phyloP scores from a whole-genome alignment of 2,888 invertebrate species.

The Flexamia atlantica region DNA sequence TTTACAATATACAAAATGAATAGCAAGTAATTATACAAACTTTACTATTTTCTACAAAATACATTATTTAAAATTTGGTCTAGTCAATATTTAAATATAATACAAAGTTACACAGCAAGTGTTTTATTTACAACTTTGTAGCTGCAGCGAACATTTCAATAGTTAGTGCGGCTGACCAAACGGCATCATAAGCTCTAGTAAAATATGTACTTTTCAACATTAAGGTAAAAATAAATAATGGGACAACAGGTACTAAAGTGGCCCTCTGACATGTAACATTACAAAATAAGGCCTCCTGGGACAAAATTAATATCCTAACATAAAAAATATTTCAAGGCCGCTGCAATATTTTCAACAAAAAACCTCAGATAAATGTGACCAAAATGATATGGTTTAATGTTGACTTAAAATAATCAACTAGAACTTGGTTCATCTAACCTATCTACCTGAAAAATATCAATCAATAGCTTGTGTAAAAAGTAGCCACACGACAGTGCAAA shows the following conservation, averaged over 20 bases:
- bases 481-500: not conserved
- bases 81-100: constrained; percentile 47
- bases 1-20: constrained; percentile 52
- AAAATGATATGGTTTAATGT: constrained; percentile 22
- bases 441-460: not conserved
- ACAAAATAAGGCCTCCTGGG: constrained; percentile 48
- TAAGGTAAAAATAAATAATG: constrained; percentile 34
- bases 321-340: constrained; percentile 18
- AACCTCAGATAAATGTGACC: not conserved
- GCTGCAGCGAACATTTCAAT: not conserved
- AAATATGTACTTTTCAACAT: constrained; percentile 12
- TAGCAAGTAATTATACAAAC: constrained; percentile 42
- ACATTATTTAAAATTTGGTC: constrained; percentile 62
- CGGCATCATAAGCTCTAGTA: constrained; percentile 8
- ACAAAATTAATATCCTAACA: constrained; percentile 16
- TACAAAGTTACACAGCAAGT: constrained; percentile 40
- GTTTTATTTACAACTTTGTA: constrained; percentile 10
- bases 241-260: constrained; percentile 44
- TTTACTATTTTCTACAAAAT: constrained; percentile 45
- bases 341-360: not conserved
- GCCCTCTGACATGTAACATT: constrained; percentile 22
- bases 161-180: not conserved
- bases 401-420: constrained; percentile 10
- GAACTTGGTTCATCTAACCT: not conserved
- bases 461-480: not conserved